Evolutionary conservation across 2,113 vertebrate genomes (phyloP).

Genomic region (Zosterops japonicus): DNA sequence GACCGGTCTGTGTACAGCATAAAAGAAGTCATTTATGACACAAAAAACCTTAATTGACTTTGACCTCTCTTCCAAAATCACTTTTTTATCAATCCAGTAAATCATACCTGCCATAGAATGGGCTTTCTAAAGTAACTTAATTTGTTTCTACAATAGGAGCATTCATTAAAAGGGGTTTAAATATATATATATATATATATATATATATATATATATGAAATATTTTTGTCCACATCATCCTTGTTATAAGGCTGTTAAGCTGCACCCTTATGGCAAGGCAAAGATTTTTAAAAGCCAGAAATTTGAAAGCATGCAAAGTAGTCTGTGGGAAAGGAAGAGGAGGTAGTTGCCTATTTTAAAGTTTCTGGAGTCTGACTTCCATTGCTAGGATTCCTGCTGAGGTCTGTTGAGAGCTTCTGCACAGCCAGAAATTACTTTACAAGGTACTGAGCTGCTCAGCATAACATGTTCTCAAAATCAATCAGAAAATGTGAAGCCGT

Average conservation of each 20-base stretch:
- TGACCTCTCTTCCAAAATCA: background rate
- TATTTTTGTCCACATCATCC: background rate
- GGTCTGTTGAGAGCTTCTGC: background rate
- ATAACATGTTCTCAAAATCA: background rate
- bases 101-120: conserved; percentile 17
- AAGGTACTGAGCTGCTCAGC: background rate
- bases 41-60: conserved; percentile 16
- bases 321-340: background rate
- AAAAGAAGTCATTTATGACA: conserved; percentile 55
- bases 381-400: background rate
- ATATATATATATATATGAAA: background rate
- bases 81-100: background rate
- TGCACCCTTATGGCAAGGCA: background rate
- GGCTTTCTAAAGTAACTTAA: background rate
- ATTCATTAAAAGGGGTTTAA: background rate
- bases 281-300: background rate
- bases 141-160: background rate
- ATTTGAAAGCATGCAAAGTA: background rate
- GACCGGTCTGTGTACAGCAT: conserved; percentile 2
- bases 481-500: background rate
- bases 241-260: background rate
- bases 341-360: background rate
- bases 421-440: background rate
- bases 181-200: background rate
- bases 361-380: background rate